A percentile compares a stretch with the other conserved stretches of the same genome.
Conservation (phyloP, 2,888 invertebrate genomes). For the Eilema depressum region DNA sequence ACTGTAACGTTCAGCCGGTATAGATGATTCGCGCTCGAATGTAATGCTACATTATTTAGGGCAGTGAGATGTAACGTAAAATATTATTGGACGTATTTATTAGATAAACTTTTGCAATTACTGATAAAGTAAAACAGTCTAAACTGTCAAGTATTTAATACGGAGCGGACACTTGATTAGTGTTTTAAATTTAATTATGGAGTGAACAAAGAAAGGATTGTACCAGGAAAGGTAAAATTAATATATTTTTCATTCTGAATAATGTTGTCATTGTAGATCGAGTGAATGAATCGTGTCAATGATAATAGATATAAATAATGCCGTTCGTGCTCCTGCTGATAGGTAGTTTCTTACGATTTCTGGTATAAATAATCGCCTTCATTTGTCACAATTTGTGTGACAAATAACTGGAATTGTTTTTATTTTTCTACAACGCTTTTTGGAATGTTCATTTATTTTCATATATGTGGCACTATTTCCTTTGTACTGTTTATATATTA, state of each 20-base stretch:
- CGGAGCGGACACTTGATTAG: slow-evolving; percentile 64
- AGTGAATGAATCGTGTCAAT: slow-evolving; percentile 29
- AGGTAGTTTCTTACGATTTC: slow-evolving; percentile 35
- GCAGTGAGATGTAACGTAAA: slow-evolving; percentile 54
- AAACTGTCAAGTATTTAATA: slow-evolving; percentile 47
- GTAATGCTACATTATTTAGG: slow-evolving; percentile 55
- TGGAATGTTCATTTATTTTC: not conserved
- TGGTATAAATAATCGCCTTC: slow-evolving; percentile 34
- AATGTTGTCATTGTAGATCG: slow-evolving; percentile 24
- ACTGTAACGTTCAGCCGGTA: slow-evolving; percentile 63
- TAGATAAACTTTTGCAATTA: slow-evolving; percentile 46
- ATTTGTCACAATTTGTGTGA: slow-evolving; percentile 35
- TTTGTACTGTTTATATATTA: not conserved
- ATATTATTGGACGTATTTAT: slow-evolving; percentile 37
- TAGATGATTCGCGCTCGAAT: slow-evolving; percentile 63
- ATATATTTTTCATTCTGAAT: slow-evolving; percentile 42
- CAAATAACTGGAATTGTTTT: slow-evolving; percentile 27
- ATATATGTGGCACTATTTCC: not conserved
- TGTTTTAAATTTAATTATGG: slow-evolving; percentile 74
- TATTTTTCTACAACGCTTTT: slow-evolving; percentile 22
- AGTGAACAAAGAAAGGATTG: slow-evolving; percentile 83
- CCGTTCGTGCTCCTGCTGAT: slow-evolving; percentile 20
- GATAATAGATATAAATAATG: slow-evolving; percentile 45
- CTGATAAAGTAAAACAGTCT: slow-evolving; percentile 47
- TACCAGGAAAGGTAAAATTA: slow-evolving; percentile 71